These are phyloP conservation scores for Drosophila anomelani DNA, from an alignment of 2,888 invertebrate genomes.

Conservation along the genomic window DNA sequence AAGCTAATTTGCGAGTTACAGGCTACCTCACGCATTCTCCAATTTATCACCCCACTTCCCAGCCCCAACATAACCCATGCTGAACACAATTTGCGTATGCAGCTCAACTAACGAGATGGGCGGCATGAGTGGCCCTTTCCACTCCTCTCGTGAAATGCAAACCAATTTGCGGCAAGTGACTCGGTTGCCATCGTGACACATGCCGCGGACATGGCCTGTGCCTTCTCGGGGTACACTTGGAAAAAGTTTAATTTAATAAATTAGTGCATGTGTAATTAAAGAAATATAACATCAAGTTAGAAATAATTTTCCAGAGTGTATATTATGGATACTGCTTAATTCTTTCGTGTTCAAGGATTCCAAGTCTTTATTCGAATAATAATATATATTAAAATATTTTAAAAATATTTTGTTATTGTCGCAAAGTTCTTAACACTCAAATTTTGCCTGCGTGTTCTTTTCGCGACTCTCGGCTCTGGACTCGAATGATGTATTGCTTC, in stretches of 20 bases:
- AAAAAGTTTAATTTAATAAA: background rate
- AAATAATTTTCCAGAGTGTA: background rate
- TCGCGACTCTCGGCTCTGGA: conserved; percentile 40
- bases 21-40: conserved; percentile 56
- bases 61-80: conserved; percentile 14
- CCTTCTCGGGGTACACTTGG: conserved; percentile 12
- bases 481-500: conserved; percentile 78
- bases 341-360: background rate
- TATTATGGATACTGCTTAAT: too few species aligned
- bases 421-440: background rate
- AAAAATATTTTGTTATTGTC: background rate
- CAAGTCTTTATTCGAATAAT: too few species aligned
- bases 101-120: conserved; percentile 62
- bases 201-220: conserved; percentile 51
- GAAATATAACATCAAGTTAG: background rate
- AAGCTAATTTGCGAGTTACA: conserved; percentile 58
- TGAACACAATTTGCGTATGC: conserved; percentile 66
- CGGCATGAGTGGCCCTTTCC: conserved; percentile 15
- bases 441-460: conserved; percentile 19
- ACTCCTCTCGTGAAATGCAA: conserved; percentile 63
- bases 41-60: background rate
- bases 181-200: conserved; percentile 74
- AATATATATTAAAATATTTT: background rate
- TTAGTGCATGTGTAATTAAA: background rate
- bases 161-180: conserved; percentile 80